These are phyloP conservation scores for Pristionchus exspectatus DNA, from an alignment of 2,888 invertebrate species.

Conservation along the genomic window DNA sequence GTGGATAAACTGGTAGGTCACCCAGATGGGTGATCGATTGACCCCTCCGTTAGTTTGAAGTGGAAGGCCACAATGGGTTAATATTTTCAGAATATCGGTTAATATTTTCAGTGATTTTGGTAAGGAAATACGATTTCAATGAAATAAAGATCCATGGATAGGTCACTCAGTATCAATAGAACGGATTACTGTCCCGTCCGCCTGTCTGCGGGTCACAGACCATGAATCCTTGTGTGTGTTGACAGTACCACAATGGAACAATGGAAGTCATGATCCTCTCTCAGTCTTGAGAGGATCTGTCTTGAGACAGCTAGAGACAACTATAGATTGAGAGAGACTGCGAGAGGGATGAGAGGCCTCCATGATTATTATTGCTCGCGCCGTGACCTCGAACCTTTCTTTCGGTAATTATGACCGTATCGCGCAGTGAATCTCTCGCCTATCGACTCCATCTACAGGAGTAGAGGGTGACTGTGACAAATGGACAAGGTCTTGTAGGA, in stretches of 20 bases:
- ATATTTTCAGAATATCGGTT: not conserved
- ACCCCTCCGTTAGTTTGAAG: no score
- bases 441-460: slow-evolving; percentile 43
- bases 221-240: slow-evolving; percentile 20
- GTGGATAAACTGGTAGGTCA: not conserved
- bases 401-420: slow-evolving; percentile 42
- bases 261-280: slow-evolving; percentile 39
- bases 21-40: not conserved
- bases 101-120: no score
- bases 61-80: not conserved
- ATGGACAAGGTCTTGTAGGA: not conserved
- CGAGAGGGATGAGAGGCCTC: not conserved
- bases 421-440: not conserved
- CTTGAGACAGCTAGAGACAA: not conserved
- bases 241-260: slow-evolving; percentile 46
- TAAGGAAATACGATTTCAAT: no score
- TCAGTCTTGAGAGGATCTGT: slow-evolving; percentile 13
- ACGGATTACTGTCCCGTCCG: not conserved
- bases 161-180: not conserved
- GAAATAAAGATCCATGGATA: no score
- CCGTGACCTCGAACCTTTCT: slow-evolving; percentile 6
- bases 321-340: not conserved
- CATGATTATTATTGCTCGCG: slow-evolving; percentile 19
- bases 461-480: slow-evolving; percentile 1
- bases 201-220: slow-evolving; percentile 4